Conservation (phyloP, 2,113 vertebrate species). For the Sarotherodon lohbergeri region DNA sequence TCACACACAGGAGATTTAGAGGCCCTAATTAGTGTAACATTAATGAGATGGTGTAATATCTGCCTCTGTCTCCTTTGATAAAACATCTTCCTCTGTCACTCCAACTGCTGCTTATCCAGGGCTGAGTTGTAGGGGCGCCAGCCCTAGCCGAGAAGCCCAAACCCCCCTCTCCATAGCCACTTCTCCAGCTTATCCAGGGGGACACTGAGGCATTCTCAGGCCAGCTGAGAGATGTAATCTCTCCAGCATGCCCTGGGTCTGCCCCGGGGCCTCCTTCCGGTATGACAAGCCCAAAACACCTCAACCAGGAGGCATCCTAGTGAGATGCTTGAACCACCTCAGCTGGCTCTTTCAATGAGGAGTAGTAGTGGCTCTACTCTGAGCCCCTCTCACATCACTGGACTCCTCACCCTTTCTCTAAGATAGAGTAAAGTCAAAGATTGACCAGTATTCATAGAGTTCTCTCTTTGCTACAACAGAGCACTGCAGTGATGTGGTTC, state of each 20-base stretch:
- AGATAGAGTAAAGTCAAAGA: not conserved
- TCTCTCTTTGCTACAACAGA: not conserved
- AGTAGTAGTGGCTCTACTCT: not conserved
- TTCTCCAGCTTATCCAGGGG: not conserved
- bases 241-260: not conserved
- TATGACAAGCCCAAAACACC: not conserved
- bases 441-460: not conserved
- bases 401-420: not conserved
- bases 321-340: not conserved
- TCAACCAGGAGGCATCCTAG: not conserved
- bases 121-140: not conserved
- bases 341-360: not conserved
- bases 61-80: not conserved
- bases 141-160: not conserved
- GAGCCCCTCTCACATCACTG: not conserved
- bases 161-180: not conserved
- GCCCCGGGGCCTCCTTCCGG: not conserved
- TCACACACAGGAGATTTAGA: not conserved
- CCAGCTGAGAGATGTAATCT: not conserved
- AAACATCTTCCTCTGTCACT: not conserved
- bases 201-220: not conserved
- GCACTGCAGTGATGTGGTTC: not conserved
- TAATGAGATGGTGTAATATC: not conserved
- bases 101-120: not conserved
- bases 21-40: not conserved